Percentiles rank a stretch among this genome's conserved stretches.
Evolutionary conservation across 2,797 vertebrate species (phyloP).

Genomic region (Brachyrhaphis roseni): DNA sequence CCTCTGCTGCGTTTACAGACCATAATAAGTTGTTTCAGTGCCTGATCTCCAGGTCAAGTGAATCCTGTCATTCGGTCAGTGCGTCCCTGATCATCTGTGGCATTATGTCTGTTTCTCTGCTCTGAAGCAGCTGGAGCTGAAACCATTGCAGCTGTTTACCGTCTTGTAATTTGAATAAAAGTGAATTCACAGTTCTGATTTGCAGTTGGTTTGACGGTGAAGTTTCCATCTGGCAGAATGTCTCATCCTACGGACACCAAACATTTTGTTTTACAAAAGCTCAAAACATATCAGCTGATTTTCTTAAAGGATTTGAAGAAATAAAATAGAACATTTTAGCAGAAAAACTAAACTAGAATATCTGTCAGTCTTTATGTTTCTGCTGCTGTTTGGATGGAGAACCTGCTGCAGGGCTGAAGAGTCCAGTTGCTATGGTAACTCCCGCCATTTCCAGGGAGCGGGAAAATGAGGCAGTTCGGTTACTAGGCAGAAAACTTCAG

Average conservation of each 20-base stretch:
- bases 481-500: too few species aligned
- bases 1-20: neutral
- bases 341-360: neutral
- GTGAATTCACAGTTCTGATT: neutral
- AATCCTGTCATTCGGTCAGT: neutral
- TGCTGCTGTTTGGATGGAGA: neutral
- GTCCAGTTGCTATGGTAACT: neutral
- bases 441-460: neutral
- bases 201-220: neutral
- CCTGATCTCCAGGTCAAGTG: neutral
- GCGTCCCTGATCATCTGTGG: neutral
- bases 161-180: constrained; percentile 7
- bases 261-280: neutral
- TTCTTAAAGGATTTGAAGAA: neutral
- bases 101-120: constrained; percentile 1
- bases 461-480: neutral
- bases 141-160: neutral
- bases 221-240: neutral
- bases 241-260: too few species aligned
- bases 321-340: neutral
- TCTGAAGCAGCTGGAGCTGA: neutral
- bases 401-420: neutral
- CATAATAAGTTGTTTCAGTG: neutral
- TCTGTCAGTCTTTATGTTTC: neutral
- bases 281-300: neutral